These are phyloP conservation scores for Biston betularia DNA, from an alignment of 2,888 invertebrate genomes.

Conservation along the genomic window DNA sequence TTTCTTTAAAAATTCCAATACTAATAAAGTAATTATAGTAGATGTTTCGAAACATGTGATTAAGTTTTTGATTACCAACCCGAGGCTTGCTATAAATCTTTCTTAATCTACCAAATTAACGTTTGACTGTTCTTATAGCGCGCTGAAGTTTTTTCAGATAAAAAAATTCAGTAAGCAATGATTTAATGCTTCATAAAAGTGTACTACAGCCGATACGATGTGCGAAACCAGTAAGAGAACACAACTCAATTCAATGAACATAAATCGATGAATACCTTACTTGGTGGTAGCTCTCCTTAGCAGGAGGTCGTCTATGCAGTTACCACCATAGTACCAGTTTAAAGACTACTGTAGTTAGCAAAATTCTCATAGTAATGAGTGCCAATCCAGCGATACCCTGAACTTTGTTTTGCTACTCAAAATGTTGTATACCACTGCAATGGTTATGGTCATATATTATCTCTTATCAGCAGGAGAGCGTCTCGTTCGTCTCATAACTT, in stretches of 20 bases:
- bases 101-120: conserved; percentile 46
- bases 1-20: not conserved
- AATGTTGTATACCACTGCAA: no score
- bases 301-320: no score
- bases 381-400: no score
- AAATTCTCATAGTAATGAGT: no score
- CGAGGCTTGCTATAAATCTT: conserved; percentile 43
- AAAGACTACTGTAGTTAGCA: no score
- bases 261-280: not conserved
- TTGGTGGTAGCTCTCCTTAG: no score
- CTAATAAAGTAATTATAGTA: conserved; percentile 39
- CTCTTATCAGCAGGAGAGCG: no score
- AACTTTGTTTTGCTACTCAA: no score
- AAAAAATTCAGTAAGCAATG: conserved; percentile 24
- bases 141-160: conserved; percentile 34
- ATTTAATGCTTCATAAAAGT: conserved; percentile 27
- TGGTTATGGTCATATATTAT: no score
- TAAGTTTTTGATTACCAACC: conserved; percentile 32
- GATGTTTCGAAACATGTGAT: conserved; percentile 33
- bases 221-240: not conserved
- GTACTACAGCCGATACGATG: not conserved
- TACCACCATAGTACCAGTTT: no score
- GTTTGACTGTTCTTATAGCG: conserved; percentile 33
- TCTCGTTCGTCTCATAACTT: no score
- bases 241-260: not conserved